These are phyloP conservation scores for Neolamprologus modestus DNA, from an alignment of 2,113 vertebrate species.

Conservation along the genomic window DNA sequence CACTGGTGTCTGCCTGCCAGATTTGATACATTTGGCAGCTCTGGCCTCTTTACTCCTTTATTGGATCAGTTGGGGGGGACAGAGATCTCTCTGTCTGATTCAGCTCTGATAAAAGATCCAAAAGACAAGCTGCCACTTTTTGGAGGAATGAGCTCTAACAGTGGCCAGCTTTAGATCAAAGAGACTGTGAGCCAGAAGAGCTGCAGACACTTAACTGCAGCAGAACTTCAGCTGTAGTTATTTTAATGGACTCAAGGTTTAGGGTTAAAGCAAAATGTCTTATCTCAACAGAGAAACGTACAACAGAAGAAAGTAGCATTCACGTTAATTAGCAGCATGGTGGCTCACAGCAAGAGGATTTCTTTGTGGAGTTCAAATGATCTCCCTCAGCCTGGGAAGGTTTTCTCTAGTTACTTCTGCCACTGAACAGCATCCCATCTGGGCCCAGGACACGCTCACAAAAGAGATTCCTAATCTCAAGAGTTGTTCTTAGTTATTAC, in stretches of 20 bases:
- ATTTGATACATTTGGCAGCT: constrained; percentile 8
- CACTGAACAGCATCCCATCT: neutral
- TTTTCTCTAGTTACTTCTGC: neutral
- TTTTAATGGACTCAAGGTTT: neutral
- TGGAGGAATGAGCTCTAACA: neutral
- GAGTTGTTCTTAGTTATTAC: neutral
- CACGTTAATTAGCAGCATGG: neutral
- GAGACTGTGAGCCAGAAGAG: neutral
- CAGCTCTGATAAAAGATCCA: constrained; percentile 3
- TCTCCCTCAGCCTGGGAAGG: neutral
- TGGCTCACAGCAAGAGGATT: neutral
- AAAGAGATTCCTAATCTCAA: neutral
- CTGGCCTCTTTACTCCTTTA: neutral
- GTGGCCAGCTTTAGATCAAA: neutral
- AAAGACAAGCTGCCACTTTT: constrained; percentile 2
- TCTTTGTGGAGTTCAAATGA: neutral
- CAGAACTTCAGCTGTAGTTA: neutral
- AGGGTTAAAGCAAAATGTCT: neutral
- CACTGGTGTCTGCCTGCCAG: neutral
- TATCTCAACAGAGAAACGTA: neutral
- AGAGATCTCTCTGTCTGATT: neutral
- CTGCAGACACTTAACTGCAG: neutral
- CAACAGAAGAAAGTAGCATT: neutral
- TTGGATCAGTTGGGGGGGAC: constrained; percentile 3
- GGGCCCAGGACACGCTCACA: neutral